Base-by-base conservation (phyloP, 2,888 invertebrate genomes). In the Homarus gammarus region DNA sequence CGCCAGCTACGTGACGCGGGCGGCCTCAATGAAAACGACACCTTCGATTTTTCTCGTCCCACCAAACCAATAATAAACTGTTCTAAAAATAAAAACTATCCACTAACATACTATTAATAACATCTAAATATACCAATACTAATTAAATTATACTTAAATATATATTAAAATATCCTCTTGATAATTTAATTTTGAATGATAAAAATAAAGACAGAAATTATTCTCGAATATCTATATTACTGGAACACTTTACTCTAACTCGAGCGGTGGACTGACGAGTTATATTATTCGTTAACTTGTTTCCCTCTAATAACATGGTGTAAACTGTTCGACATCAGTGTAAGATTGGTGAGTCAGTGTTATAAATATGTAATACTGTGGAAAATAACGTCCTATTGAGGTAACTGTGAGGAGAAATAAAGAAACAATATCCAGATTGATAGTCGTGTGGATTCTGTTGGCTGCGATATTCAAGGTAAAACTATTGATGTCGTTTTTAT, bases 221-320 rank as follows among this genome's bases (percentile, higher is more conserved):
- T 64, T 64, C 64, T 64, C 8, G 31, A 64, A 64, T 27, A 5
- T 64, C 31, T 12, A 64, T 12, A 64, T 27, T 31, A 64, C n/a
- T 64, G 64, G 64, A 64, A 64, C 64, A 64, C n/a, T 64, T 64
- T 64, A 64, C 64, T 27, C 64, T 64, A 27, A 64, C 64, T 64
- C 31, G 27, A 64, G 64, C 27, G 64, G n/a, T 64, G 64, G 64
- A n/a, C 27, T n/a, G 64, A 64, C 27, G 64, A 27, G 64, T 56
- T 5, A 27, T 64, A 27, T 64, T 64, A 64, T 5, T 64, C 12
- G 64, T 64, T 5, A 27, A 27, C 27, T 64, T 64, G 64, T 64
- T 64, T 64, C 6, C 31, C 27, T 27, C 64, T 27, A 5, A 8
- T 64, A 64, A n/a, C 27, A 64, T 64, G 64, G n/a, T 64, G 10